Base-by-base conservation (phyloP, 2,888 invertebrate species). In the Hymenopus coronatus region DNA sequence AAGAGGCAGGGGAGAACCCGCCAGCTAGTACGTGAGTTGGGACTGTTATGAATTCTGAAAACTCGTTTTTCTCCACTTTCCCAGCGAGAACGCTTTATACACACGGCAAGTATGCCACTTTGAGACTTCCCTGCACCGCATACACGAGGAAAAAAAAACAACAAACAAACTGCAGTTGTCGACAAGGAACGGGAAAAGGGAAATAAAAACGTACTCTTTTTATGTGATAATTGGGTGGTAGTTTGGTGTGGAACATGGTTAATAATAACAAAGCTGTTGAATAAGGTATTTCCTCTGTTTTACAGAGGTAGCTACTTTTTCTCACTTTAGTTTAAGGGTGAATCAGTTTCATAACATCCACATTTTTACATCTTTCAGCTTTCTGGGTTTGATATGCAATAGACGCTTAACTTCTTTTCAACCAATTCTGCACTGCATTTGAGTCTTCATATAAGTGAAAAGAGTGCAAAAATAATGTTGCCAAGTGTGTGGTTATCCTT, bases 1-100 rank as follows among this genome's bases (percentile, higher is more conserved):
- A 85, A 87, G 82, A 82, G 82, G 30, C 30, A 81, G 30, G 30
- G 25, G 30, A 28, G 30, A 82, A 27, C 54, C 20, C 6, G 54
- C 20, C 20, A 70, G 82, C 20, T 70, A 70, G 82, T 30, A 87
- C 87, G 87, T 87, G 87, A 82, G 87, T 87, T 87, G 87, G 28
- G 28, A 82, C 25, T 87, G 87, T 70, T 87, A 87, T 87, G 87
- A 87, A 87, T 87, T 87, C 87, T 82, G 28, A n/a, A 70, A 70
- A 30, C 81, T 28, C 40, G 27, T 82, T 54, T 82, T 82, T 33
- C 30, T 82, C 15, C 33, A 87, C n/a, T 82, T 70, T 70, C 54
- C 54, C 54, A 25, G 54, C 54, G 54, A 70, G 54, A 82, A 40
- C 82, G 82, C 33, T 87, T 87, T 87, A 87, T 82, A n/a, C 27